These are phyloP conservation scores for Bergia sp. DNA, from an alignment of 92 coral and sea anemone genomes.

Conservation along the genomic window DNA sequence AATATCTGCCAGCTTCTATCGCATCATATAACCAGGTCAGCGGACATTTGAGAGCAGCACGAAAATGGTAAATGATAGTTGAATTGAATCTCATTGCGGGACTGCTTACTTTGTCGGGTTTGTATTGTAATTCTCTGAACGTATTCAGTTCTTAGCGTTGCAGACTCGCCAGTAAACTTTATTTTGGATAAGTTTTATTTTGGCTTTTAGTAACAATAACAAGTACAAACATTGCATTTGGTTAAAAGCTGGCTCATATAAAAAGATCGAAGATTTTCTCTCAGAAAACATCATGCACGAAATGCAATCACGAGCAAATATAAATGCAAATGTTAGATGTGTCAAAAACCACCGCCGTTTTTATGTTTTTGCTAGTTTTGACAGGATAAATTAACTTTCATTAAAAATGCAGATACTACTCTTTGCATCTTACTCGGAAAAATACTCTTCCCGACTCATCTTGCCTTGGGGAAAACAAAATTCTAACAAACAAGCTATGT, in stretches of 20 bases:
- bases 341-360: not conserved
- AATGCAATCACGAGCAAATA: not conserved
- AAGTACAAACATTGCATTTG: not conserved
- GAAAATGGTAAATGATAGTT: no score
- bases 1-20: no score
- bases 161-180: not conserved
- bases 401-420: slow-evolving; percentile 9
- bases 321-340: not conserved
- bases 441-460: not conserved
- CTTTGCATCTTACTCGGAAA: not conserved
- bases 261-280: no score
- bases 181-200: no score
- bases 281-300: not conserved
- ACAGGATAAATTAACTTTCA: not conserved
- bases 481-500: not conserved
- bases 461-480: not conserved
- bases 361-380: not conserved
- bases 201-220: not conserved
- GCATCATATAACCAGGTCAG: not conserved
- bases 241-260: not conserved
- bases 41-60: not conserved
- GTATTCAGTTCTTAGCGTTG: not conserved
- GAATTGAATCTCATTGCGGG: not conserved
- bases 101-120: no score
- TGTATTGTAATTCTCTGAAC: not conserved